Percentiles rank a stretch among this genome's conserved stretches.
Conservation (phyloP, 2,888 invertebrate species). For the Dynastes grantii region DNA sequence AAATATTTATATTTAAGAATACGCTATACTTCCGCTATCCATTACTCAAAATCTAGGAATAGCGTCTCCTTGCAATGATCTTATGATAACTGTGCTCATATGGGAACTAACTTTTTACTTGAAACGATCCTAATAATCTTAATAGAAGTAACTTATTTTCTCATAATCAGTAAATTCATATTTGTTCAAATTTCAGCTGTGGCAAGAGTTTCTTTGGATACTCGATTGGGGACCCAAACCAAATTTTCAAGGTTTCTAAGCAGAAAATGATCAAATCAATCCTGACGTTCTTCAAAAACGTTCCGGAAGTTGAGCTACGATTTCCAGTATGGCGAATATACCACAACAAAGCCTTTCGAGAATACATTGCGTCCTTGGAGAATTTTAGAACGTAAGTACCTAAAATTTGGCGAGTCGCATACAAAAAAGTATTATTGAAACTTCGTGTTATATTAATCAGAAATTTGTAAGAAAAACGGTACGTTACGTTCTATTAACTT, state of each 20-base stretch:
- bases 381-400: constrained; percentile 78
- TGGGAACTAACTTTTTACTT: too few relatives aligned
- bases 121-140: too few relatives aligned
- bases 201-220: constrained; percentile 86
- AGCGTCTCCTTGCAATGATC: too few relatives aligned
- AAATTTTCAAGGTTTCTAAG: constrained; percentile 73
- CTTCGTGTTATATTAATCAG: neutral
- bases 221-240: constrained; percentile 85
- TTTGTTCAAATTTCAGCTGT: constrained; percentile 76
- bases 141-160: too few relatives aligned
- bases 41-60: too few relatives aligned
- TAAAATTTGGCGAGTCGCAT: neutral
- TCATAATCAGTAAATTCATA: too few relatives aligned
- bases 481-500: constrained; percentile 1
- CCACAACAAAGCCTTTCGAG: constrained; percentile 80
- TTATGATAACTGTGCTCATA: too few relatives aligned
- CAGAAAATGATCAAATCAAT: constrained; percentile 85
- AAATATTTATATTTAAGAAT: too few relatives aligned
- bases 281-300: constrained; percentile 84
- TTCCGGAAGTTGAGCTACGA: constrained; percentile 82
- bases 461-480: neutral
- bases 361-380: constrained; percentile 81
- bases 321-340: constrained; percentile 84
- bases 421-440: neutral
- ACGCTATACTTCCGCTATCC: too few relatives aligned